phyloP scores from a whole-genome alignment of 2,797 vertebrate species.

The Bradypus variegatus region DNA sequence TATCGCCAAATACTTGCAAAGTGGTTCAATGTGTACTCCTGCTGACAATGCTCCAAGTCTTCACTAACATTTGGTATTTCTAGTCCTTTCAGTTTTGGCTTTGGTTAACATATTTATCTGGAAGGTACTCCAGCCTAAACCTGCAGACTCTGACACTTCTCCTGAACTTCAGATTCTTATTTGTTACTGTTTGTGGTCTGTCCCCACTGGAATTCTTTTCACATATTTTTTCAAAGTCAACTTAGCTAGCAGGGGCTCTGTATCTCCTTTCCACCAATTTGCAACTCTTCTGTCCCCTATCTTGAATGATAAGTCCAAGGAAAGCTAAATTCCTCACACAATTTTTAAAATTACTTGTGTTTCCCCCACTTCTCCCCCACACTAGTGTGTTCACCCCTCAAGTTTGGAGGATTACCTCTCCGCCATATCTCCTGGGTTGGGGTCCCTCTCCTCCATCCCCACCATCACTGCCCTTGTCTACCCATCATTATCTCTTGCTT shows the following conservation, averaged over 20 bases:
- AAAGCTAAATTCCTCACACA: neutral
- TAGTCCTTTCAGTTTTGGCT: neutral
- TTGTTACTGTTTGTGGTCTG: neutral
- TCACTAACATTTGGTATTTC: neutral
- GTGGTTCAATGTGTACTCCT: neutral
- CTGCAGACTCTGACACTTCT: neutral
- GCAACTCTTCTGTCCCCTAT: neutral
- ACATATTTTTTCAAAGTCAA: neutral
- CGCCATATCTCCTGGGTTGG: neutral
- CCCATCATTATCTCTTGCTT: neutral
- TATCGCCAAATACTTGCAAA: neutral
- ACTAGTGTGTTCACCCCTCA: too few relatives aligned
- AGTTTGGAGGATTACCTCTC: rapidly evolving
- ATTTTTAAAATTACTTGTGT: neutral
- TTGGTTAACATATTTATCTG: neutral
- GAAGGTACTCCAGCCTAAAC: neutral
- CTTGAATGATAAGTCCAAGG: neutral
- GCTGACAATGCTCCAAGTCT: neutral
- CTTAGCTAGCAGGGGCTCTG: neutral
- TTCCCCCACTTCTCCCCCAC: neutral
- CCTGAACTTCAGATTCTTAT: neutral
- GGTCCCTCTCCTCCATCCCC: too few relatives aligned
- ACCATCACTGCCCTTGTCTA: neutral
- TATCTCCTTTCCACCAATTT: neutral
- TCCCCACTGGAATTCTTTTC: neutral